Evolutionary conservation across 1,140 invertebrate species (phyloP).

Genomic region (Streblospio benedicti): DNA sequence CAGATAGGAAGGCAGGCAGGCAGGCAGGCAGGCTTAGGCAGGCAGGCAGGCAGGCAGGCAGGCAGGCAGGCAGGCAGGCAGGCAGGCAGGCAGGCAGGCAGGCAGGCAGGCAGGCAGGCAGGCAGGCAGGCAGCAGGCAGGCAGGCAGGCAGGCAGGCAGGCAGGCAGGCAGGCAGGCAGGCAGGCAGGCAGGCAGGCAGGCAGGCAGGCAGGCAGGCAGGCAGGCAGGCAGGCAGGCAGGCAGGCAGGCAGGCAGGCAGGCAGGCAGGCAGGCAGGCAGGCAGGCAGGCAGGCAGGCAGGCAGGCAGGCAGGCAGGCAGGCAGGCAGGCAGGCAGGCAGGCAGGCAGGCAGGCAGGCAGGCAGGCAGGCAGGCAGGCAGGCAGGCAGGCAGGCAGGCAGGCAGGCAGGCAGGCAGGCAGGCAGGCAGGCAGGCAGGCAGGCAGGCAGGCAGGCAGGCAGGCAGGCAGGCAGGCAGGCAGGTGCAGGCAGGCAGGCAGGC

Average conservation of each 20-base stretch:
- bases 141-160: not conserved
- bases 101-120: conserved; percentile 5
- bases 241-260: conserved; percentile 12
- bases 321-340: conserved; percentile 4
- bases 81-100: conserved; percentile 8
- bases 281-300: conserved; percentile 6
- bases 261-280: conserved; percentile 7
- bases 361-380: conserved; percentile 14
- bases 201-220: conserved; percentile 15
- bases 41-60: conserved; percentile 9
- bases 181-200: conserved; percentile 14
- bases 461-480: conserved; percentile 16
- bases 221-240: conserved; percentile 14
- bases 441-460: conserved; percentile 16
- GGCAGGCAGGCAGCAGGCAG: conserved; percentile 1
- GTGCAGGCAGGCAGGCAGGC: conserved; percentile 16
- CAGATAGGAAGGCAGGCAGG: conserved; percentile 1
- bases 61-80: conserved; percentile 7
- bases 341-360: conserved; percentile 16
- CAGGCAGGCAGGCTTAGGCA: conserved; percentile 2
- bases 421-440: conserved; percentile 16
- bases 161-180: not conserved
- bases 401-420: conserved; percentile 13
- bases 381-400: conserved; percentile 15
- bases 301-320: conserved; percentile 5